Evolutionary conservation across 2,113 vertebrate species (phyloP).

Genomic region (Labeo catla): DNA sequence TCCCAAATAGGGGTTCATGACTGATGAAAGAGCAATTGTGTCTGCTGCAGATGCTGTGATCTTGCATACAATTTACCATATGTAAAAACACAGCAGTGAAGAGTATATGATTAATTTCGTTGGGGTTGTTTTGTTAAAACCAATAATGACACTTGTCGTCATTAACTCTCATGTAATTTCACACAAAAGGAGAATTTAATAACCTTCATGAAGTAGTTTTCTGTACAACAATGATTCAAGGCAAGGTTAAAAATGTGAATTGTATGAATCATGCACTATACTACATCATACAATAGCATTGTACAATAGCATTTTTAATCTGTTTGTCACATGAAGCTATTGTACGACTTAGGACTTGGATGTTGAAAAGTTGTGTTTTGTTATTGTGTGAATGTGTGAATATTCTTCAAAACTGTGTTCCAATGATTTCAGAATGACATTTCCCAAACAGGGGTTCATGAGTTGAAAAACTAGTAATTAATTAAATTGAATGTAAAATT

Average conservation of each 20-base stretch:
- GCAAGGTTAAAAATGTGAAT: background rate
- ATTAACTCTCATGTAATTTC: background rate
- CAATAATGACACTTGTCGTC: background rate
- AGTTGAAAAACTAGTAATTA: too few relatives aligned
- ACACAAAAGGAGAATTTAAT: background rate
- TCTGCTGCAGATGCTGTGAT: conserved; percentile 20
- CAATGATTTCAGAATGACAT: background rate
- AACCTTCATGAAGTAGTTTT: background rate
- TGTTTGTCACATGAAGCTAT: background rate
- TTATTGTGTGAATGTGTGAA: background rate
- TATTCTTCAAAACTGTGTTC: background rate
- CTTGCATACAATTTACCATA: background rate
- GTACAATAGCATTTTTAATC: background rate
- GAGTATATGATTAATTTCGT: background rate
- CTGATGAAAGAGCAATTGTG: conserved; percentile 36
- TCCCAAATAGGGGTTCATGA: too few relatives aligned
- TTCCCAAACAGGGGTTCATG: too few relatives aligned
- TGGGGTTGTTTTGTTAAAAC: background rate
- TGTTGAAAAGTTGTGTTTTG: background rate
- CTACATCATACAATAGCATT: background rate
- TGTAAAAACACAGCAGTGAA: background rate
- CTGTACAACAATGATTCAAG: background rate
- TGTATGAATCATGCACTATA: background rate
- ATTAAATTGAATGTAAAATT: too few relatives aligned
- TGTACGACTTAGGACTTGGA: background rate